Evolutionary conservation across 2,113 vertebrate species (phyloP), one percentile per base, ranked within the genome.

Genomic region (Hepsetus odoe): DNA sequence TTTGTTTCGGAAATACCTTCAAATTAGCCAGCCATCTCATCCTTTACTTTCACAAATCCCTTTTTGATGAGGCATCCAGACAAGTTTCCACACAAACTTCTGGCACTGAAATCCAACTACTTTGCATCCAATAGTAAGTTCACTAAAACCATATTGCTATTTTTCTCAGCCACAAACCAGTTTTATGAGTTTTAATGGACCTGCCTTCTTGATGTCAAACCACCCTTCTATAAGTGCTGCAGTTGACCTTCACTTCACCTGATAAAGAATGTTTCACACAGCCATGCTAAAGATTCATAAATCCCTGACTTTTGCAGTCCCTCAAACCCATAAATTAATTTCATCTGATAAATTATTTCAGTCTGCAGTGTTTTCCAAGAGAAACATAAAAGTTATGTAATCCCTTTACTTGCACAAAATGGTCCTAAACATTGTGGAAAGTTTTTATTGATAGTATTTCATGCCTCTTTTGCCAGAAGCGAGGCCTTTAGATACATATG

Each of bases 241-340:
- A n/a, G 20, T 18, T 62, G 56, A 62, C 33, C 61, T 65, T 35
- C 16, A 38, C 14, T 20, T 22, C 14, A 62, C 18, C 18, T 62
- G 26, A 26, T 35, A 35, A 61, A 46, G 38, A 44, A 51, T 24
- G 24, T 46, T 62, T n/a, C 11, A 51, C n/a, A 64, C 28, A 62
- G 61, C 30, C 59, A 64, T 65, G 1, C 61, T 12, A 74, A 64
- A n/a, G 26, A 62, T 62, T 33, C 13, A 65, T 35, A 65, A 65
- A 65, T 22, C 28, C 40, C 5, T 4, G n/a, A 46, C 30, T 7
- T 49, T 7, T n/a, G 64, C 20, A 30, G 32, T 14, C 30, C 11
- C 59, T 32, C 56, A 61, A 2, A 32, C 26, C 56, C 38, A 35
- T 13, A 24, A 74, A n/a, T 4, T 5, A 20, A 35, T 38, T 65